Percentiles rank a stretch among this genome's conserved stretches.
Evolutionary conservation across 2,888 invertebrate genomes (phyloP).

Genomic region (Chloroclystis v-ata): DNA sequence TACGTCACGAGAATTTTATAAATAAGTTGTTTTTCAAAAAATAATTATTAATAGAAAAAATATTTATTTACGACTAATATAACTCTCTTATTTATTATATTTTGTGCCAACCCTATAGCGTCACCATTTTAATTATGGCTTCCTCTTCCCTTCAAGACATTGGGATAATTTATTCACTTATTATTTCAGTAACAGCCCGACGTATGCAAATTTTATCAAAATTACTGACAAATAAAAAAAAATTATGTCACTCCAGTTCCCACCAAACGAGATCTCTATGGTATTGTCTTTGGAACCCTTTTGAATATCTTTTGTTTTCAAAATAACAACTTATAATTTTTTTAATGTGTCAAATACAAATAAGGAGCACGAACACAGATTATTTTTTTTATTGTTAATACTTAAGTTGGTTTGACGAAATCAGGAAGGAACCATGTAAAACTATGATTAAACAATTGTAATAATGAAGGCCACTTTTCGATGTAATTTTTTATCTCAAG

Average conservation of each 20-base stretch:
- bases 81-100: not conserved
- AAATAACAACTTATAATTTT: constrained; percentile 3
- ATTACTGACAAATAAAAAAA: constrained; percentile 59
- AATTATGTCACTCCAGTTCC: constrained; percentile 64
- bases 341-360: no score
- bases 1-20: no score
- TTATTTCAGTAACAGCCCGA: constrained; percentile 57
- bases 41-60: no score
- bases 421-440: no score
- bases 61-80: no score
- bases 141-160: constrained; percentile 70
- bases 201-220: constrained; percentile 70
- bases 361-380: no score
- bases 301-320: constrained; percentile 20
- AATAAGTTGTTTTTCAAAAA: no score
- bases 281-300: constrained; percentile 36
- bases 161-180: constrained; percentile 70
- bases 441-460: no score
- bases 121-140: constrained; percentile 68
- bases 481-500: no score
- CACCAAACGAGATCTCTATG: constrained; percentile 53
- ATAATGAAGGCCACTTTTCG: no score
- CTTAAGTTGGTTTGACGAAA: no score
- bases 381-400: no score
- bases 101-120: constrained; percentile 45